phyloP scores from a whole-genome alignment of 2,113 vertebrate genomes.

The Syrrhaptes paradoxus region DNA sequence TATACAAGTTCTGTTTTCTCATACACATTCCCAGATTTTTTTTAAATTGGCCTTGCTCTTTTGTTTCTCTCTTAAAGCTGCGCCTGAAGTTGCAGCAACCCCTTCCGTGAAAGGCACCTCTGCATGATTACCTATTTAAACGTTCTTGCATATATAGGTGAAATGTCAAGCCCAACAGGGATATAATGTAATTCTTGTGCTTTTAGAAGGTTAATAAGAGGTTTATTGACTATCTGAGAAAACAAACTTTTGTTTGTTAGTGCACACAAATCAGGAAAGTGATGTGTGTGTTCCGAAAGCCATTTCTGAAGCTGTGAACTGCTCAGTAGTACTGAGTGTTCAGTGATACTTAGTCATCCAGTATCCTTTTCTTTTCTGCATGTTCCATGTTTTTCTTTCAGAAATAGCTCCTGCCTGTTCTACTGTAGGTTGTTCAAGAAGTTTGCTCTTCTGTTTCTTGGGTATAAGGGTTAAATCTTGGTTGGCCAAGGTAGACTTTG shows the following conservation, averaged over 20 bases:
- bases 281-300: background rate
- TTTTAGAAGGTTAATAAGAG: background rate
- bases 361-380: background rate
- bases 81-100: background rate
- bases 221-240: background rate
- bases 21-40: background rate
- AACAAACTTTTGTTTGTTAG: background rate
- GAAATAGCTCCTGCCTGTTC: background rate
- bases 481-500: background rate
- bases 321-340: background rate
- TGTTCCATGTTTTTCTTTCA: background rate
- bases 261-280: background rate
- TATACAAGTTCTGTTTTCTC: background rate
- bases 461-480: background rate
- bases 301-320: background rate
- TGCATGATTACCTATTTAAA: background rate
- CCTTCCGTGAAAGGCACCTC: background rate
- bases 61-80: background rate
- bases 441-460: background rate
- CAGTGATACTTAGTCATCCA: background rate
- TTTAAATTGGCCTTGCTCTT: background rate
- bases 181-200: background rate
- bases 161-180: background rate
- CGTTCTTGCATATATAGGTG: background rate
- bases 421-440: background rate